These are phyloP conservation scores for Menura novaehollandiae DNA, from an alignment of 2,113 vertebrate genomes.

Conservation along the genomic window DNA sequence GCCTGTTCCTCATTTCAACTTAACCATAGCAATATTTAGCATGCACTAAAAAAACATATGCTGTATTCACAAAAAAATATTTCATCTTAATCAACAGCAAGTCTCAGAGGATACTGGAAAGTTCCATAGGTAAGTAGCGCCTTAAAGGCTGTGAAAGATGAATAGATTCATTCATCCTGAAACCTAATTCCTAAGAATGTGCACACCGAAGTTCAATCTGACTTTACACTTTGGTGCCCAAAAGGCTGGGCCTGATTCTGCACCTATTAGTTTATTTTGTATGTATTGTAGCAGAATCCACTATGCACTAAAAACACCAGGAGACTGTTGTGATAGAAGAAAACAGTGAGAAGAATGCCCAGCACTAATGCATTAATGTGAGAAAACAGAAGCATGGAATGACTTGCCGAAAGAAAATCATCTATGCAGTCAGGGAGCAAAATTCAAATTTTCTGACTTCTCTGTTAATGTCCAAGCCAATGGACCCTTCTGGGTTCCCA, in stretches of 20 bases:
- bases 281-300: neutral
- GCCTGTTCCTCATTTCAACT: constrained; percentile 6
- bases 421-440: neutral
- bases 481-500: neutral
- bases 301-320: neutral
- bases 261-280: neutral
- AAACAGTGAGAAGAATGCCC: neutral
- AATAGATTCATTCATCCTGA: constrained; percentile 5
- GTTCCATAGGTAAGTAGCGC: neutral
- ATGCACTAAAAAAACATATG: neutral
- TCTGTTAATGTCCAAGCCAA: neutral
- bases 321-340: neutral
- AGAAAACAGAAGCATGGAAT: neutral
- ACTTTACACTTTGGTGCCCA: neutral
- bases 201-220: neutral
- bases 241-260: neutral
- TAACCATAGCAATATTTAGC: neutral
- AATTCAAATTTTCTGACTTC: neutral
- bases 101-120: neutral
- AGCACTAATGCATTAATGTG: neutral
- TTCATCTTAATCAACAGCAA: neutral
- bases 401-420: neutral
- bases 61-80: neutral
- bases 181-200: neutral
- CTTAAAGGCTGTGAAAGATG: neutral